These are phyloP conservation scores for Nephrotoma appendiculata DNA, from an alignment of 2,888 invertebrate species.

Conservation along the genomic window DNA sequence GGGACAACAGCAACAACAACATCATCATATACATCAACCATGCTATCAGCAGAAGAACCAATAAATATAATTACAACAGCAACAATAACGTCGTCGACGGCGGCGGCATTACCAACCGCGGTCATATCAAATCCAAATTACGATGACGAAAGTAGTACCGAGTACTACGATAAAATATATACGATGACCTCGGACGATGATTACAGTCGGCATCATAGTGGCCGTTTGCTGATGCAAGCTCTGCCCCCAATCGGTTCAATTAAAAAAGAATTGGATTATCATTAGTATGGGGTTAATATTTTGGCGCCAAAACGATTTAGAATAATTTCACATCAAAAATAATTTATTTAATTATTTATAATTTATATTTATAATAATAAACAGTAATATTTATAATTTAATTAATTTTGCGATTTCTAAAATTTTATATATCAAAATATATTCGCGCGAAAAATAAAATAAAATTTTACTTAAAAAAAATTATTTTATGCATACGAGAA, in stretches of 20 bases:
- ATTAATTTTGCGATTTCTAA: neutral
- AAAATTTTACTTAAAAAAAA: neutral
- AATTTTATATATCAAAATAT: neutral
- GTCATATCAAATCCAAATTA: neutral
- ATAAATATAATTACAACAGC: constrained; percentile 1
- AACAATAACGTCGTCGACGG: neutral
- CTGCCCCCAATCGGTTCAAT: neutral
- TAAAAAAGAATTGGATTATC: neutral
- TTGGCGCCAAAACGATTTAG: neutral
- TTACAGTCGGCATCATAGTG: neutral
- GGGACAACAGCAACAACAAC: neutral
- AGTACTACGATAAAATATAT: neutral
- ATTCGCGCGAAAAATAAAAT: neutral
- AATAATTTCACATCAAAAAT: neutral
- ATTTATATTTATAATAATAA: neutral
- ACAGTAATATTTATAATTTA: neutral
- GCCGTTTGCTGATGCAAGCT: neutral
- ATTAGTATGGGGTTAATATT: neutral
- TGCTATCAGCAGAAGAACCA: neutral
- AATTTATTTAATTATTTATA: constrained; percentile 1
- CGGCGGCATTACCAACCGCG: no score
- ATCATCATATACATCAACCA: neutral
- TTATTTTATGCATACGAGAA: neutral
- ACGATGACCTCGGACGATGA: neutral
- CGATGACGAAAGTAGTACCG: neutral